phyloP scores from a whole-genome alignment of 2,888 invertebrate species.

The Drosophila maculinotata region DNA sequence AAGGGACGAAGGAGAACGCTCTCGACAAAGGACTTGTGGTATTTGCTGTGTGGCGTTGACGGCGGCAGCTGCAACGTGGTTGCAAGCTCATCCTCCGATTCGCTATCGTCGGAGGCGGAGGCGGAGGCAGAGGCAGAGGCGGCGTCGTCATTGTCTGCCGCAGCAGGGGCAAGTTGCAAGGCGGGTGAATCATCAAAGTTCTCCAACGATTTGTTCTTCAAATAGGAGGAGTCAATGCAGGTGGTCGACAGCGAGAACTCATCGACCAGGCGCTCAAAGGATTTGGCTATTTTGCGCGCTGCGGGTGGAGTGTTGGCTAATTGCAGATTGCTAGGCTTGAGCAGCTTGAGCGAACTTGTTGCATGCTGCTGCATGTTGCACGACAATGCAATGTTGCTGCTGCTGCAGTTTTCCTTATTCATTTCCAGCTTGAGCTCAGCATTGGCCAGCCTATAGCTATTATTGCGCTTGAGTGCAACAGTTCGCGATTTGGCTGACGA shows the following conservation, averaged over 20 bases:
- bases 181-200: slow-evolving; percentile 84
- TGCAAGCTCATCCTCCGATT: slow-evolving; percentile 57
- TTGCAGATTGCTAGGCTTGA: slow-evolving; percentile 50
- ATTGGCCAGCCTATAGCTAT: slow-evolving; percentile 94
- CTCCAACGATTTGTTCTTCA: slow-evolving; percentile 84
- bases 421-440: slow-evolving; percentile 86
- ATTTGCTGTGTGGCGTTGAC: slow-evolving; percentile 61
- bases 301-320: slow-evolving; percentile 3
- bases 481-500: slow-evolving; percentile 54
- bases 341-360: slow-evolving; percentile 71
- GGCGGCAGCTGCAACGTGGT: slow-evolving; percentile 87
- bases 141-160: slow-evolving; percentile 44
- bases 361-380: slow-evolving; percentile 65
- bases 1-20: slow-evolving; percentile 82
- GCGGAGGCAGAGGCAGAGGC: too few relatives aligned
- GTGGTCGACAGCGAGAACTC: slow-evolving; percentile 84
- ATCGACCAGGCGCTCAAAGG: slow-evolving; percentile 84
- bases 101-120: slow-evolving; percentile 7
- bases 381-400: slow-evolving; percentile 64
- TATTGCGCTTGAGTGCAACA: slow-evolving; percentile 89
- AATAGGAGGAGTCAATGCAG: slow-evolving; percentile 83
- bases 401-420: slow-evolving; percentile 78
- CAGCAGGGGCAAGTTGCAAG: slow-evolving; percentile 22
- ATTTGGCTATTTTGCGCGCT: slow-evolving; percentile 88
- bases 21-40: slow-evolving; percentile 83